A percentile compares a stretch with the other conserved stretches of the same genome.
phyloP scores from a whole-genome alignment of 2,113 vertebrate species.

The Catharus bicknelli region DNA sequence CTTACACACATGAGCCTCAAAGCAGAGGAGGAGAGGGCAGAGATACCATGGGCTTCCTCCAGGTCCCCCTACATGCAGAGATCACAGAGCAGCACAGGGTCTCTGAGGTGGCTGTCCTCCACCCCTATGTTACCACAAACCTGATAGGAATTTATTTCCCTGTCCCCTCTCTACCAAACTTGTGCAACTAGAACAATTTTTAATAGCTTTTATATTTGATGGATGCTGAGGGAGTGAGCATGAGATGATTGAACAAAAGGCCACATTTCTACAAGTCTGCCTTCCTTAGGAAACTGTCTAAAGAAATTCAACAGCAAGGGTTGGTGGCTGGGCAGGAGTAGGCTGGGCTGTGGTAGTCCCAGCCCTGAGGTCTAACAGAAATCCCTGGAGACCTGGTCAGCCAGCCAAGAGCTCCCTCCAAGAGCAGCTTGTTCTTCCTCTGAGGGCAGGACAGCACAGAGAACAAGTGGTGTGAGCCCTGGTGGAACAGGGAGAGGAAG shows the following conservation, averaged over 20 bases:
- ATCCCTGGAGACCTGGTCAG: neutral
- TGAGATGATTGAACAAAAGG: neutral
- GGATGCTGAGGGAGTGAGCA: accelerated
- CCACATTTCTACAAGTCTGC: neutral
- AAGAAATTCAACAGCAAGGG: neutral
- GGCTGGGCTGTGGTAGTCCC: neutral
- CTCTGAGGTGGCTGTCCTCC: neutral
- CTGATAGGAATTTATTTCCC: neutral
- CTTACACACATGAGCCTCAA: neutral
- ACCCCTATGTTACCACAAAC: neutral
- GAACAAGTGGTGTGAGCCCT: accelerated
- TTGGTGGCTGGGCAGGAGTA: neutral
- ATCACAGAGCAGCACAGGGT: neutral
- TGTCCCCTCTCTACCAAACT: neutral
- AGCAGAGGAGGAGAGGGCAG: neutral
- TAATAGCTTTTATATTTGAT: neutral
- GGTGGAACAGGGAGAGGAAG: neutral
- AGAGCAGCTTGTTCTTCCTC: neutral
- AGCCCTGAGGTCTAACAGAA: neutral
- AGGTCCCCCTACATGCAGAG: neutral
- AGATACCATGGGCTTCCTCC: neutral
- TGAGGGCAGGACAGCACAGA: neutral
- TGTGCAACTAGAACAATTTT: neutral
- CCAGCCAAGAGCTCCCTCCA: neutral
- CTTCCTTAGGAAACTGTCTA: neutral